Evolutionary conservation across 1,140 invertebrate genomes (phyloP).

Genomic region (Aphelinus certus): DNA sequence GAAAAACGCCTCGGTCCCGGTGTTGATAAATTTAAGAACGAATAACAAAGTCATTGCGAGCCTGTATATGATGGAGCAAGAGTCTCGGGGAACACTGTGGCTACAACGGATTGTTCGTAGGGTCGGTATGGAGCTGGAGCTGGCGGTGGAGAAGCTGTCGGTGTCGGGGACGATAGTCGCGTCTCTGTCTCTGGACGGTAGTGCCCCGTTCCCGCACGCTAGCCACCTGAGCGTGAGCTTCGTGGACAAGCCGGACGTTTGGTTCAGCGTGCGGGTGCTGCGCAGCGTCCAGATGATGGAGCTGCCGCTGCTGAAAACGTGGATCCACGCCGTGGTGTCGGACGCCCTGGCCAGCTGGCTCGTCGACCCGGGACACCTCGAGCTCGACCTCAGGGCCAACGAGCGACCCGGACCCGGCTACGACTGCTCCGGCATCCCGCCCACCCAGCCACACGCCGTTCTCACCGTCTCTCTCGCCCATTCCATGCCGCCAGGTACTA

Average conservation of each 20-base stretch:
- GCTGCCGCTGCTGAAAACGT: constrained; percentile 68
- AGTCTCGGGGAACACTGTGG: too few species aligned
- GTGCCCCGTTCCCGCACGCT: constrained; percentile 68
- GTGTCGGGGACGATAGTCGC: constrained; percentile 64
- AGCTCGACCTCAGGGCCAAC: constrained; percentile 61
- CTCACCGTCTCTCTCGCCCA: constrained; percentile 61
- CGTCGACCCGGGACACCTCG: constrained; percentile 68
- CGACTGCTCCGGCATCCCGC: constrained; percentile 45
- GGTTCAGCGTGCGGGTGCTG: constrained; percentile 67
- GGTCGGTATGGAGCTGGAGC: constrained; percentile 63
- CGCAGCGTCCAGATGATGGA: constrained; percentile 68
- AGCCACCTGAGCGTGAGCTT: constrained; percentile 66
- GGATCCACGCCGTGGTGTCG: constrained; percentile 69
- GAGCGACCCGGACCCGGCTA: constrained; percentile 61
- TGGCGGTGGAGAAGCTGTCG: constrained; percentile 66
- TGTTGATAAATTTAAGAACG: too few species aligned
- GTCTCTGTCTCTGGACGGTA: constrained; percentile 64
- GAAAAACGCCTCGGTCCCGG: too few species aligned
- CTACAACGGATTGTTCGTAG: constrained; percentile 41
- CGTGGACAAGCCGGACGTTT: constrained; percentile 68
- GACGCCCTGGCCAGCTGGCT: constrained; percentile 68
- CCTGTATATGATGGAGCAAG: too few species aligned
- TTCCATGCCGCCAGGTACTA: constrained; percentile 47
- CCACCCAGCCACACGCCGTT: constrained; percentile 63
- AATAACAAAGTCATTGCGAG: too few species aligned